Conservation (phyloP, 2,888 invertebrate genomes). For the Epinotia ramella region DNA sequence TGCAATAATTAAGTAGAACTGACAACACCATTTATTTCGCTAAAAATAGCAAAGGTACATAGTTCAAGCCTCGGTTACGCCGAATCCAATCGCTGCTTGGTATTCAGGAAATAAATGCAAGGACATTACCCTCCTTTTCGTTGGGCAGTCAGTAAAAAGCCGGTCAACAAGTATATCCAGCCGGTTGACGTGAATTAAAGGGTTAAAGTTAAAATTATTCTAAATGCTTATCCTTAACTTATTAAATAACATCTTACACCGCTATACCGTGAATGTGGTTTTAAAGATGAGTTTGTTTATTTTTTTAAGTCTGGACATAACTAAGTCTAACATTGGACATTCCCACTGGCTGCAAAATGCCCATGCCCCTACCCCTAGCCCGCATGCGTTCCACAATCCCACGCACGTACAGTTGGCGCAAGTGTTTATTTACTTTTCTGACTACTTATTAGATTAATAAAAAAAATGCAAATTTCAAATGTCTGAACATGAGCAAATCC, state of each 20-base stretch:
- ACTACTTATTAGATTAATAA: not conserved
- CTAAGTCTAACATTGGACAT: slow-evolving; percentile 1
- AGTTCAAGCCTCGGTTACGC: too few species aligned
- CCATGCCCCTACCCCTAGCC: slow-evolving; percentile 13
- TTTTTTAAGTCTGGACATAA: slow-evolving; percentile 4
- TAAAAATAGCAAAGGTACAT: too few species aligned
- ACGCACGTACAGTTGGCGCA: slow-evolving; percentile 22
- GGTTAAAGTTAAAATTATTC: too few species aligned
- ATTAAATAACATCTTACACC: not conserved
- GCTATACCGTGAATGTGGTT: not conserved
- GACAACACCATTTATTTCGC: too few species aligned
- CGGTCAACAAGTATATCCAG: too few species aligned
- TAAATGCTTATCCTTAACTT: too few species aligned
- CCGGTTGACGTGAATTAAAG: too few species aligned
- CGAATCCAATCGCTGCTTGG: too few species aligned
- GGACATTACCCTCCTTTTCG: too few species aligned
- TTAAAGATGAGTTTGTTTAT: not conserved
- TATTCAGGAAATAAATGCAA: too few species aligned
- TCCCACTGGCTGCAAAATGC: slow-evolving; percentile 21
- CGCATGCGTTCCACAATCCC: slow-evolving; percentile 12
- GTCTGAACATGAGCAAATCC: not conserved
- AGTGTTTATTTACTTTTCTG: not conserved
- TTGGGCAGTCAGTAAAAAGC: too few species aligned
- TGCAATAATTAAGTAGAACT: too few species aligned
- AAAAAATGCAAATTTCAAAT: not conserved